Evolutionary conservation across 1,140 invertebrate genomes (phyloP), one percentile per base, ranked within the genome.

Genomic region (Palaemon carinicauda): DNA sequence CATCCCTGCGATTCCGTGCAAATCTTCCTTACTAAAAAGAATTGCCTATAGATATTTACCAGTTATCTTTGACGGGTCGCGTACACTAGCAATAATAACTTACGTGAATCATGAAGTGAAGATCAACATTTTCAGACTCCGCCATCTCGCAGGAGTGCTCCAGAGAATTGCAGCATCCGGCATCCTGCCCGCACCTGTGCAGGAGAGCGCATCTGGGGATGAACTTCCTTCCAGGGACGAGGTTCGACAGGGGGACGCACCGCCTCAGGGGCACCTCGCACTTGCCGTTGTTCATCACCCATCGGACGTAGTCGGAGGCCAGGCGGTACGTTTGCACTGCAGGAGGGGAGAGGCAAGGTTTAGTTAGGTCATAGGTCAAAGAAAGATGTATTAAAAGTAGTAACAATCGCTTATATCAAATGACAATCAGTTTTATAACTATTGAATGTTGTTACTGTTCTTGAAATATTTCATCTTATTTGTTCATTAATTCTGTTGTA

Each of bases 21-120:
- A n/a, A n/a, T n/a, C n/a, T n/a, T n/a, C n/a, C n/a, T n/a, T n/a
- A n/a, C n/a, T n/a, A n/a, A n/a, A n/a, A n/a, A n/a, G n/a, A n/a
- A n/a, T n/a, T n/a, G n/a, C n/a, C n/a, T n/a, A n/a, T n/a, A n/a
- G n/a, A n/a, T n/a, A n/a, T n/a, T n/a, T n/a, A n/a, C n/a, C n/a
- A n/a, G n/a, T n/a, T n/a, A n/a, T n/a, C n/a, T n/a, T n/a, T n/a
- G n/a, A n/a, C n/a, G n/a, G n/a, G n/a, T n/a, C n/a, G n/a, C n/a
- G n/a, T n/a, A n/a, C n/a, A n/a, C n/a, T n/a, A n/a, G n/a, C n/a
- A n/a, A n/a, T n/a, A n/a, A n/a, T n/a, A n/a, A n/a, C 83, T 86
- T n/a, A 86, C 83, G 54, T 79, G 54, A 51, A 54, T 77, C 17
- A 80, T 80, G 83, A 86, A 86, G 65, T 56, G 80, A 21, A 86